phyloP scores from a whole-genome alignment of 2,888 invertebrate species.

The Tiliacea citrago region DNA sequence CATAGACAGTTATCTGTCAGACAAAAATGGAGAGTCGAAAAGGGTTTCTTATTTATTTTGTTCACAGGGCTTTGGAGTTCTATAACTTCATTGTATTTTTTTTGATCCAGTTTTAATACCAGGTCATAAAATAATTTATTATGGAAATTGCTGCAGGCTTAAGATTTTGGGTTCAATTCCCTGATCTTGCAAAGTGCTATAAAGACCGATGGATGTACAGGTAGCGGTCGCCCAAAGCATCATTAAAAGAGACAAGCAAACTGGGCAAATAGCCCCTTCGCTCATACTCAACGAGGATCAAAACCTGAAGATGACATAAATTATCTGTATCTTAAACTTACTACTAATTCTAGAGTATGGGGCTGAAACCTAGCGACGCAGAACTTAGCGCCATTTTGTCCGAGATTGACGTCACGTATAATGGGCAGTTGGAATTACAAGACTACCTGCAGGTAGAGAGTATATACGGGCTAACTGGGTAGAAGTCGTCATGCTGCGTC shows the following conservation, averaged over 20 bases:
- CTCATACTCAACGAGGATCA: not conserved
- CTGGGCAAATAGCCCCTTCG: fast-evolving
- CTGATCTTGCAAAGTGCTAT: not conserved
- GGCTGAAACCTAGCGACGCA: constrained; percentile 91
- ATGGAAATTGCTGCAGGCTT: not conserved
- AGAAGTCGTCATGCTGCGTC: constrained; percentile 67
- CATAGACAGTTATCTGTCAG: not conserved
- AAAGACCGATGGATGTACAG: not conserved
- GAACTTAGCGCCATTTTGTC: constrained; percentile 95
- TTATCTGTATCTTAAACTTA: constrained; percentile 18
- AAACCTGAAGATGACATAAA: not conserved
- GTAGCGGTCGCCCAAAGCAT: not conserved
- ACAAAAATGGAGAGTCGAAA: not conserved
- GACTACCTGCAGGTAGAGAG: constrained; percentile 96
- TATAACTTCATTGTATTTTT: not conserved
- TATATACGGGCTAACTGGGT: constrained; percentile 49
- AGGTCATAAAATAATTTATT: not conserved
- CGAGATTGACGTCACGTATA: constrained; percentile 96
- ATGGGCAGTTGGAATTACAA: constrained; percentile 96
- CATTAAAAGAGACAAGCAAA: not conserved
- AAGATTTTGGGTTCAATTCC: constrained; percentile 20
- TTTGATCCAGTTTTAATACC: not conserved
- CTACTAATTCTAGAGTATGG: constrained; percentile 90
- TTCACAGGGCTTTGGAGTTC: not conserved
- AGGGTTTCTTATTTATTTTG: not conserved